Evolutionary conservation across 2,888 invertebrate genomes (phyloP), one percentile per base, ranked within the genome.

Genomic region (Colostygia pectinataria): DNA sequence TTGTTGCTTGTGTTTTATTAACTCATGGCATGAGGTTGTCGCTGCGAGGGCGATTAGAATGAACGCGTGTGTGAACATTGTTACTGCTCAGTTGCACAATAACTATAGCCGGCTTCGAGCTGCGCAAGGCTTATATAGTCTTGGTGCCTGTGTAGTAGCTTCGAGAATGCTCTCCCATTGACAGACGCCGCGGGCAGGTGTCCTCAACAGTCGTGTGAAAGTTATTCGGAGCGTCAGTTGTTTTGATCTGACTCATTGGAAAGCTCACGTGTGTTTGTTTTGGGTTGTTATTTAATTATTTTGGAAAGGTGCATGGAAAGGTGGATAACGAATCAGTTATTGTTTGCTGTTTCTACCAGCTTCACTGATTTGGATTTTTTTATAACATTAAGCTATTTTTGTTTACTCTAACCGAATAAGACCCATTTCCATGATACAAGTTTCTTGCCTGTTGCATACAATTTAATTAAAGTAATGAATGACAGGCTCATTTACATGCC

Each of bases 111-210:
- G 63, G 66, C 57, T 57, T 66, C 74, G 61, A 59, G 61, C 43
- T 52, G 58, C 59, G 57, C 58, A 50, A 53, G 58, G 66, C 62
- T 87, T 90, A 78, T 89, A 89, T 89, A 89, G 83, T 71, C 72
- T 82, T 70, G 67, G 72, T 61, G 55, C 60, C 66, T 61, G 43
- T 32, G 48, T 40, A 36, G 53, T 33, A 51, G 53, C 72, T 89
- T 90, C 90, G 83, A 85, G 90, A 90, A 87, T 74, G 79, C 70
- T 66, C 72, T 70, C 80, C 71, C 79, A 80, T 80, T 83, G 83
- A 77, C 77, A 73, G 73, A 66, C 74, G 74, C 80, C 76, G 71
- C 73, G 67, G 75, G 57, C 86, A 84, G 88, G 71, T 57, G 81
- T 73, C 56, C 65, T 55, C 67, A 87, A 88, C 89, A 63, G 62